Evolutionary conservation across 2,113 vertebrate species (phyloP), one percentile per base, ranked within the genome.

Genomic region (Crotophaga sulcirostris): DNA sequence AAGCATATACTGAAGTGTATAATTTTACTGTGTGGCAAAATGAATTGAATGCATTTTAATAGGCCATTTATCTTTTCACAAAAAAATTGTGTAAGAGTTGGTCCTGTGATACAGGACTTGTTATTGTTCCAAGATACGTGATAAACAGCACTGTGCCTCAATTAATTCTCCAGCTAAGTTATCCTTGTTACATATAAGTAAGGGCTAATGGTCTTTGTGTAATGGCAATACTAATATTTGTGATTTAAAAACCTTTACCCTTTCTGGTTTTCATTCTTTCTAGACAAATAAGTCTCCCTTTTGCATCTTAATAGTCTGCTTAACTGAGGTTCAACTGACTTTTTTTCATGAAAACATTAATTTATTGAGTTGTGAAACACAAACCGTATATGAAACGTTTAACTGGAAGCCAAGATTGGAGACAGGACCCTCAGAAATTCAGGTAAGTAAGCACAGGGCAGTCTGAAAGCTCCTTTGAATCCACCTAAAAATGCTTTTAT

Each of bases 361-460:
- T 45, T 58, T 31, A 7, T 3, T 36, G 31, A 36, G 24, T 44
- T 68, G 6, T 47, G 54, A 33, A 82, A 85, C 91, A 9, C 34
- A 72, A 15, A 10, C 25, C 3, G 1, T 18, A 6, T 5, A 11
- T 0, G 8, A 40, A 82, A 4, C 7, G 4, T 12, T 0, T 68
- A 47, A n/a, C 7, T 31, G 16, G 62, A 59, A 87, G 25, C 2
- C 31, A 40, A 36, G 56, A 17, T 4, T 25, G 16, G 63, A 19
- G 10, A 6, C 2, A 14, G 9, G 11, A 17, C 33, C 3, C 16
- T 70, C 10, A n/a, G 52, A 66, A 51, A 5, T 6, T 73, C 44
- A 64, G 26, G 42, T 64, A 28, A 16, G 45, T 21, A 73, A 83
- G 13, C 51, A 59, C 21, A 58, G 17, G 9, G 9, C 8, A 54